These are phyloP conservation scores for Marronus borbonicus DNA, from an alignment of 2,888 invertebrate species.

Conservation along the genomic window DNA sequence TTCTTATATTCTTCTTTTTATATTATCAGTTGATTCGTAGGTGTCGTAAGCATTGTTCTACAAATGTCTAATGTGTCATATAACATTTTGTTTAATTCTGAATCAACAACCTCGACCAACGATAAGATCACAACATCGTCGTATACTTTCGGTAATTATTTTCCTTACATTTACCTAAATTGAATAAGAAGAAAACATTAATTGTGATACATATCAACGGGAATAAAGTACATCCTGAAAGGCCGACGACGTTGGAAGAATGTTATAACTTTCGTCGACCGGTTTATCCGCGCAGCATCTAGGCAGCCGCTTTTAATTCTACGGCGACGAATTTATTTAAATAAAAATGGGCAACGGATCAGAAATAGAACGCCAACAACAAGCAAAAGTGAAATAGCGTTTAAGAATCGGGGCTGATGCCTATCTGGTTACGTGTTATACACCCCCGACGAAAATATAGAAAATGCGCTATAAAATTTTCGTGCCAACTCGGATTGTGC, in stretches of 20 bases:
- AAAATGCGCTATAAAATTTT: conserved; percentile 29
- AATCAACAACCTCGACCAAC: too few species aligned
- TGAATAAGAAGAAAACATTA: conserved; percentile 29
- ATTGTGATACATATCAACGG: conserved; percentile 11
- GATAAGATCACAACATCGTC: too few species aligned
- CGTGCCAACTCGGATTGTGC: conserved; percentile 30
- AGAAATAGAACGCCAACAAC: conserved; percentile 27
- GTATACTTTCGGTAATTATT: conserved; percentile 5
- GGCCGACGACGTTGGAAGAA: background rate
- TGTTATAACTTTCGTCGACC: conserved; percentile 33
- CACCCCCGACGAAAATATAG: conserved; percentile 9
- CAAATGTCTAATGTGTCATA: too few species aligned
- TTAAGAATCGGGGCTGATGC: conserved; percentile 38
- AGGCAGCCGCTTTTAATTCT: conserved; percentile 18
- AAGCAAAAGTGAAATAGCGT: conserved; percentile 42
- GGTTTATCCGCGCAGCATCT: conserved; percentile 23
- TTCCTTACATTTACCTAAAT: conserved; percentile 1
- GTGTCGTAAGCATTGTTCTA: too few species aligned
- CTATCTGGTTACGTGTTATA: conserved; percentile 26
- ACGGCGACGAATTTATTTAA: conserved; percentile 31
- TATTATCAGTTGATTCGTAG: too few species aligned
- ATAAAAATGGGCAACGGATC: conserved; percentile 31
- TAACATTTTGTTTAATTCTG: too few species aligned
- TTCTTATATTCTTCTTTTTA: too few species aligned
- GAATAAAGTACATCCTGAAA: conserved; percentile 29